Evolutionary conservation across 2,888 invertebrate genomes (phyloP).

Genomic region (Crossocerus cetratus): DNA sequence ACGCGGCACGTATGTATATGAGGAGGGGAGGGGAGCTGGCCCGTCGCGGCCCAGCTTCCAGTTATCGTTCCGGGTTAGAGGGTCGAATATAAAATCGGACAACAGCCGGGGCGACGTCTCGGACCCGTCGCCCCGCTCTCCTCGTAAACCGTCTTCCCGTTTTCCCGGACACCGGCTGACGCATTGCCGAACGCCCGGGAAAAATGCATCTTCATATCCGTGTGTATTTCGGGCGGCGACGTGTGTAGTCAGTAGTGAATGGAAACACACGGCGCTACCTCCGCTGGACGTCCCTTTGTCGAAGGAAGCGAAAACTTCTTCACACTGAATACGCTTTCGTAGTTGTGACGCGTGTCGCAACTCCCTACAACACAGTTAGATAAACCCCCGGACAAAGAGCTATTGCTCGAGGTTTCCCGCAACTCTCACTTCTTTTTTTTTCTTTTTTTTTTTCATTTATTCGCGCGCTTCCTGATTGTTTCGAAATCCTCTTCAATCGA

Average conservation of each 20-base stretch:
- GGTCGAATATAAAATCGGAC: constrained; percentile 59
- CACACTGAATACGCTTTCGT: constrained; percentile 54
- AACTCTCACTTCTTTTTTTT: too few relatives aligned
- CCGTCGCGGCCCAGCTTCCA: constrained; percentile 15
- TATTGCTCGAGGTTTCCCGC: too few relatives aligned
- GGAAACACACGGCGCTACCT: constrained; percentile 52
- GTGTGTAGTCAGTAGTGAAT: constrained; percentile 59
- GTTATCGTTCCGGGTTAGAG: constrained; percentile 50
- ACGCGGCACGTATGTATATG: neutral
- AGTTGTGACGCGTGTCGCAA: constrained; percentile 3
- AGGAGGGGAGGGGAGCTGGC: constrained; percentile 19
- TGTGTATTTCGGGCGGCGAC: constrained; percentile 52
- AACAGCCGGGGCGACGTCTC: constrained; percentile 33
- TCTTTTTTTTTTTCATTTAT: too few relatives aligned
- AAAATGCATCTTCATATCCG: constrained; percentile 55
- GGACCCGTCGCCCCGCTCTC: constrained; percentile 8
- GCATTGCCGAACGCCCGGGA: constrained; percentile 11
- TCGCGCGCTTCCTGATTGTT: too few relatives aligned
- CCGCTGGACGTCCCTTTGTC: constrained; percentile 53
- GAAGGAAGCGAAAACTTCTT: constrained; percentile 55
- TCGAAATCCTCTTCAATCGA: too few relatives aligned
- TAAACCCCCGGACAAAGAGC: neutral
- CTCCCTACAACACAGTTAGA: neutral
- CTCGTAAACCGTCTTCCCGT: neutral
- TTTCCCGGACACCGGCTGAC: too few relatives aligned